Base-by-base conservation (phyloP, 2,888 invertebrate genomes). In the Drosophila subquinaria region DNA sequence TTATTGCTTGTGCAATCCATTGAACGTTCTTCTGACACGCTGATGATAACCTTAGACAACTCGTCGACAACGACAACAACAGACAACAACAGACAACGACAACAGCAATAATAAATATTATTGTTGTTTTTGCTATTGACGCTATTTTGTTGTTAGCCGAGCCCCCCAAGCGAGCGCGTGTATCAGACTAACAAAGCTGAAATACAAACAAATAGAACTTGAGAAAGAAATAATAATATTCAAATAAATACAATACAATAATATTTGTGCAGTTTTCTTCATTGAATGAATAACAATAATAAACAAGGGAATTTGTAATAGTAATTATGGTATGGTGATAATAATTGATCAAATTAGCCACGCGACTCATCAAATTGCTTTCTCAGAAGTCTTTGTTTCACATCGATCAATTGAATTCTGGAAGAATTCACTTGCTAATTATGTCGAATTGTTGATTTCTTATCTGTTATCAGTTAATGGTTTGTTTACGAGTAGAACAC, bases 401-500 rank as follows among this genome's bases (percentile, higher is more conserved):
- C 17, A 77, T 78, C 53, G 17, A 56, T 74, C 67, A 69, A 69
- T 40, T 10, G 36, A 51, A 47, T 15, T 47, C 43, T 45, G 15
- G 20, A 47, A 33, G 47, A 48, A 47, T 64, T 53, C 36, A 43
- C 30, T 40, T 40, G 64, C 51, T 62, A 75, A 77, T 73, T 77
- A 48, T 70, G 10, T 23, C 50, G 43, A 59, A 68, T 62, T 68
- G 38, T 56, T 65, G 55, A 30, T 23, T 15, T 9, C 61, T 69
- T 87, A 88, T 89, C 89, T 73, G 75, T 69, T 87, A 89, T 89
- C 86, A 76, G 76, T 51, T 88, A 89, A 87, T 87, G 68, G 76
- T 88, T 85, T 87, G 86, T 87, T 87, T 89, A 89, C 90, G 33
- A 20, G 40, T 11, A 23, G 33, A 3, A 56, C 65, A 60, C 35